These are phyloP conservation scores for Chaetops frenatus DNA, from an alignment of 2,113 vertebrate species.

Conservation along the genomic window DNA sequence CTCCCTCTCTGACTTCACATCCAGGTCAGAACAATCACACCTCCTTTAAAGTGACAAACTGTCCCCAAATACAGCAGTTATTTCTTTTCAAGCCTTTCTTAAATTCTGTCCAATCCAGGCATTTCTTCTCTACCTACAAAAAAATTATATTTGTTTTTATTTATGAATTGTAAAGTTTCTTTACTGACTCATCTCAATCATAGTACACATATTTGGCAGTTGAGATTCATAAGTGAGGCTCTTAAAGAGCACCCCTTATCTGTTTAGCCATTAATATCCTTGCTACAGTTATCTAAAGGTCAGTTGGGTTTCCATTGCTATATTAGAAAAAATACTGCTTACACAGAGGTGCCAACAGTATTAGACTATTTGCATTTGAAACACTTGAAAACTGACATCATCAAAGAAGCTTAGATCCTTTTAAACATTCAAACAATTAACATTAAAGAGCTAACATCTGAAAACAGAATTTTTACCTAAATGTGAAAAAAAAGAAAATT, in stretches of 20 bases:
- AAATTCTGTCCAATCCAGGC: not conserved
- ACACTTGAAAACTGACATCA: not conserved
- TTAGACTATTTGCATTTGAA: not conserved
- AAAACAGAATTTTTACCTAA: not conserved
- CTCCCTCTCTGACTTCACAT: not conserved
- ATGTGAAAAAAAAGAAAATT: not conserved
- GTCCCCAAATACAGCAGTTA: not conserved
- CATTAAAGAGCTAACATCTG: not conserved
- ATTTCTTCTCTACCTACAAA: not conserved
- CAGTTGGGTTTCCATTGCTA: not conserved
- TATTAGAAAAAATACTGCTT: not conserved
- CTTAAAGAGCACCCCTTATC: not conserved
- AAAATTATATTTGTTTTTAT: not conserved
- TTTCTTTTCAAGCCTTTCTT: not conserved
- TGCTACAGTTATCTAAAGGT: not conserved
- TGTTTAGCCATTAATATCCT: not conserved
- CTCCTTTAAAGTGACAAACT: not conserved
- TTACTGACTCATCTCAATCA: not conserved
- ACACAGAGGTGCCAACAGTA: not conserved
- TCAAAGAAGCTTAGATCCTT: not conserved
- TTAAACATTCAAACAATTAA: not conserved
- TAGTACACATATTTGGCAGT: not conserved
- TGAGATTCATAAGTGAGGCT: not conserved
- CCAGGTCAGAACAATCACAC: rapidly evolving
- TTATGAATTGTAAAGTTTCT: not conserved